These are phyloP conservation scores for Melitaea athalia DNA, from an alignment of 2,888 invertebrate species.

Conservation along the genomic window DNA sequence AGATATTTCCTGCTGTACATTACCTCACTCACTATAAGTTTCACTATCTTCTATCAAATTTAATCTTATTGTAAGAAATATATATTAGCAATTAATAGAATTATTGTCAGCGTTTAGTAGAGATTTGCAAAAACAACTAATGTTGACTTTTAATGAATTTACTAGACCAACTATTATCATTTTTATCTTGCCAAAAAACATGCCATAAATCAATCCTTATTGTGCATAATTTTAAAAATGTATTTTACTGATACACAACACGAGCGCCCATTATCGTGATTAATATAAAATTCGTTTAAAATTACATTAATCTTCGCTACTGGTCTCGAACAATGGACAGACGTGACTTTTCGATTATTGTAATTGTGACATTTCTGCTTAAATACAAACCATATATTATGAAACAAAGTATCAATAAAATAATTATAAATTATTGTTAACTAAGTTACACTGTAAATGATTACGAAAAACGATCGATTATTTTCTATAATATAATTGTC, in stretches of 20 bases:
- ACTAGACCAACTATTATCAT: background rate
- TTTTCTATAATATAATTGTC: too few species aligned
- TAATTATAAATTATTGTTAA: background rate
- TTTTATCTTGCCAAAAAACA: background rate
- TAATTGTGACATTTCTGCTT: background rate
- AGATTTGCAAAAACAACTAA: too few species aligned
- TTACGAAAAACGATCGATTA: too few species aligned
- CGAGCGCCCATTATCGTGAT: constrained; percentile 4
- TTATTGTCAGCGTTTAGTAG: too few species aligned
- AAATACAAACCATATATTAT: constrained; percentile 16
- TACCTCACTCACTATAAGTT: too few species aligned
- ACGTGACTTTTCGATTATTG: constrained; percentile 41
- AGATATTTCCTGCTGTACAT: too few species aligned
- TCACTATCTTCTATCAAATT: too few species aligned
- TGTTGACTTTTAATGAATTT: background rate
- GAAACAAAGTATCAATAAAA: constrained; percentile 12
- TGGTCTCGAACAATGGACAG: constrained; percentile 27
- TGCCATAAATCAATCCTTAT: constrained; percentile 2
- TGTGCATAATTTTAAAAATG: background rate
- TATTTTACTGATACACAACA: background rate
- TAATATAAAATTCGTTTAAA: constrained; percentile 18
- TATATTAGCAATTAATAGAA: too few species aligned
- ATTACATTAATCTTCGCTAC: constrained; percentile 26
- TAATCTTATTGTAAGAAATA: too few species aligned
- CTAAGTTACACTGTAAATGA: background rate